Base-by-base conservation (phyloP, 1,140 invertebrate species). In the Drosophila kurseongensis region DNA sequence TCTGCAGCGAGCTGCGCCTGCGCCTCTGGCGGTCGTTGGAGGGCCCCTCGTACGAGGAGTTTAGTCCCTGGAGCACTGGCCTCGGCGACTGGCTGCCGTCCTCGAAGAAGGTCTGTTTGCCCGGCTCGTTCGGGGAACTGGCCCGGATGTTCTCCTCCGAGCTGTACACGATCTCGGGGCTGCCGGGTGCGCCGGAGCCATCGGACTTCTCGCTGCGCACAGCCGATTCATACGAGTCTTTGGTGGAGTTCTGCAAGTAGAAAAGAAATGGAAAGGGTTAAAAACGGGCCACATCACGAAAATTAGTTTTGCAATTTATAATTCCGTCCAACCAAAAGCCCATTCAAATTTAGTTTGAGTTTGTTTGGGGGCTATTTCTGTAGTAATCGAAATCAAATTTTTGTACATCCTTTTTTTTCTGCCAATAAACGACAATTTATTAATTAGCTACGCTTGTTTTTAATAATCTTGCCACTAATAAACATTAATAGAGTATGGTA, bases 1-100 rank as follows among this genome's bases (percentile, higher is more conserved):
- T 95, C 82, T 97, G 95, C 94, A 96, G 96, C 1, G 96, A 96
- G 62, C 95, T 96, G 93, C 93, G 93, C 94, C 94, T 93, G 94
- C 92, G 80, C 85, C 93, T 90, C 93, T 85, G 81, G 6, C 85
- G 86, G 47, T 91, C 90, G 32, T 77, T 89, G 12, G 79, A 14
- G 16, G 85, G 71, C 8, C 80, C 74, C 52, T 91, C 90, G 59
- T 85, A 83, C n/a, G 73, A 75, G 8, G 68, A 44, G 76, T 83
- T 88, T 18, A 91, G 67, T 13, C 83, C 88, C 72, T 91, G 91
- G 10, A 91, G 78, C 23, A 85, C 59, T 8, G 50, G 63, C 32
- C 63, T 66, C 4, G 73, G 80, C 10, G 73, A 63, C 27, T 80
- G 83, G 45, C 80, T 83, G 67, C 91, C 88, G 68, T 92, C 91